Conservation (phyloP, 2,113 vertebrate genomes). For the Apeltes quadracus region DNA sequence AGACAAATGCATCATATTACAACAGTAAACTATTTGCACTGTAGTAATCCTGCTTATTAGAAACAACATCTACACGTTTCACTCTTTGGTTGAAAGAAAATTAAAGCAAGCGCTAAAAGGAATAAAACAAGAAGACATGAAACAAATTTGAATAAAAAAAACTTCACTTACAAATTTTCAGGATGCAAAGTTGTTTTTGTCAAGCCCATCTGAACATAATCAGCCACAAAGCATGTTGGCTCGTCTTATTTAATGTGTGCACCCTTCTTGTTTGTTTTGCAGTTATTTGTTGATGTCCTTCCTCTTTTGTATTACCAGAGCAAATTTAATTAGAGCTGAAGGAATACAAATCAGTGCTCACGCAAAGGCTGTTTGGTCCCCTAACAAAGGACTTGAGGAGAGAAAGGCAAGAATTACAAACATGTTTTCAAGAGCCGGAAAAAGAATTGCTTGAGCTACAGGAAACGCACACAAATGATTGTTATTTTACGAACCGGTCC, state of each 20-base stretch:
- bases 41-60: conserved; percentile 16
- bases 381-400: conserved; percentile 58
- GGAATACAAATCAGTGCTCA: conserved; percentile 73
- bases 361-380: conserved; percentile 64
- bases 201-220: conserved; percentile 68
- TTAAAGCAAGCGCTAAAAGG: background rate
- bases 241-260: conserved; percentile 49
- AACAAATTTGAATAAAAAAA: conserved; percentile 22
- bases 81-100: background rate
- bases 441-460: conserved; percentile 54
- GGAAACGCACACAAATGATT: conserved; percentile 50
- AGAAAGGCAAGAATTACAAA: conserved; percentile 61
- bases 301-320: conserved; percentile 71
- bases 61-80: conserved; percentile 12
- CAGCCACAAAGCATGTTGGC: conserved; percentile 53
- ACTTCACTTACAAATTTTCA: conserved; percentile 46
- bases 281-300: conserved; percentile 69
- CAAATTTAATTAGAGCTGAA: conserved; percentile 75
- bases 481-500: conserved; percentile 40
- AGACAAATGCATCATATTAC: background rate
- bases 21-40: background rate
- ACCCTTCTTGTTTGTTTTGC: conserved; percentile 64
- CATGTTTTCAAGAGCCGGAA: conserved; percentile 53
- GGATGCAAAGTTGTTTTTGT: conserved; percentile 44
- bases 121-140: background rate